Conservation (phyloP, 2,888 invertebrate genomes). For the Phyto melanocephala region DNA sequence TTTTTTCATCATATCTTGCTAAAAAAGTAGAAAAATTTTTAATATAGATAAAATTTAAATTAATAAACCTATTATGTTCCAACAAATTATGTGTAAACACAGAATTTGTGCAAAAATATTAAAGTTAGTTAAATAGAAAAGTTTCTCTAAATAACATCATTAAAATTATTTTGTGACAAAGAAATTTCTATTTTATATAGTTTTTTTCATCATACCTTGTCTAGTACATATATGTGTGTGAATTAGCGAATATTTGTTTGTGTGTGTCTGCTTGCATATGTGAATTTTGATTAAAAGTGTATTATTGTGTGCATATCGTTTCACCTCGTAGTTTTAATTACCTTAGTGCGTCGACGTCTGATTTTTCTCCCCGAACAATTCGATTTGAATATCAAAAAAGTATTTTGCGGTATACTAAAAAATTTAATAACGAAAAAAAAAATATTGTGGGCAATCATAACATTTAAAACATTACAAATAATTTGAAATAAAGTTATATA, state of each 20-base stretch:
- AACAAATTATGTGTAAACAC: not conserved
- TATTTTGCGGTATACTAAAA: slow-evolving; percentile 59
- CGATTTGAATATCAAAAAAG: slow-evolving; percentile 33
- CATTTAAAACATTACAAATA: not conserved
- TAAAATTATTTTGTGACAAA: slow-evolving; percentile 11
- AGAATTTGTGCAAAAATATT: not conserved
- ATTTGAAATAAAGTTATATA: slow-evolving; percentile 23
- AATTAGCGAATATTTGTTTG: not conserved
- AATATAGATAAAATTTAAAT: not conserved
- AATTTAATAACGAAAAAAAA: slow-evolving; percentile 2
- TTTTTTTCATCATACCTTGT: slow-evolving; percentile 26
- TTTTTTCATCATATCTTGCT: slow-evolving; percentile 17
- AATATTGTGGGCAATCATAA: slow-evolving; percentile 7
- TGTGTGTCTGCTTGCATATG: slow-evolving; percentile 20
- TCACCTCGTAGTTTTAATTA: slow-evolving; percentile 62
- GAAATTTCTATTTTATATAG: slow-evolving; percentile 26
- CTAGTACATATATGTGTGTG: slow-evolving; percentile 5
- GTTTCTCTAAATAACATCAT: too few relatives aligned
- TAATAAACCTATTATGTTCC: not conserved
- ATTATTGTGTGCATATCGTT: slow-evolving; percentile 40
- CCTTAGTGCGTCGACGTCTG: slow-evolving; percentile 64
- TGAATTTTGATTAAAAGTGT: slow-evolving; percentile 32
- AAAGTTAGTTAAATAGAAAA: not conserved
- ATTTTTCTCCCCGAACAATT: not conserved
- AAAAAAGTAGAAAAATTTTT: not conserved